These are phyloP conservation scores for Tympanuchus pallidicinctus DNA, from an alignment of 2,113 vertebrate genomes.

Conservation along the genomic window DNA sequence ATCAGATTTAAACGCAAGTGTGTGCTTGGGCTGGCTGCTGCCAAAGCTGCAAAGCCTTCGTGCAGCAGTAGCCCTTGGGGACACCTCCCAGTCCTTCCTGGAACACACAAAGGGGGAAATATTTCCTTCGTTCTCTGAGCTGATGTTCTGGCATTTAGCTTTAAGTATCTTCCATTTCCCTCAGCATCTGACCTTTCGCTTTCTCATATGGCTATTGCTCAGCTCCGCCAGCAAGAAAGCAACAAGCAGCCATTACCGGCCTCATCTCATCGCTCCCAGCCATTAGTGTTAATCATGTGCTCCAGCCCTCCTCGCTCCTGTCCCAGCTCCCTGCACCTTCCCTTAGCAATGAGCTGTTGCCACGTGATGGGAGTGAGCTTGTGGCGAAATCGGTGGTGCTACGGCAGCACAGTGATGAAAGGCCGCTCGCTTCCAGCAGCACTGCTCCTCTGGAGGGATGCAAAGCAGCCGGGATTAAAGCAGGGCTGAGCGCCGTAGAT, in stretches of 20 bases:
- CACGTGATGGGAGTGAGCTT: fast-evolving
- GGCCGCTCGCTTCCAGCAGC: not conserved
- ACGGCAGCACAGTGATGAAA: not conserved
- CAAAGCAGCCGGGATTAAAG: not conserved
- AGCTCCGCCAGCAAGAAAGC: not conserved
- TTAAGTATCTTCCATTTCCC: slow-evolving; percentile 49
- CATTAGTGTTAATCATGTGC: not conserved
- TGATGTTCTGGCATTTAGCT: slow-evolving; percentile 72
- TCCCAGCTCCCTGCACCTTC: not conserved
- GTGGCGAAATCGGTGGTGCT: not conserved
- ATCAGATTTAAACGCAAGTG: fast-evolving
- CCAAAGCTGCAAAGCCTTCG: not conserved
- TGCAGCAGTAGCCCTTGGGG: fast-evolving
- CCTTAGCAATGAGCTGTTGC: fast-evolving
- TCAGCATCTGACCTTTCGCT: slow-evolving; percentile 56
- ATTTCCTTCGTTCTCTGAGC: slow-evolving; percentile 40
- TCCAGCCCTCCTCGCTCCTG: not conserved
- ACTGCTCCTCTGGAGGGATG: not conserved
- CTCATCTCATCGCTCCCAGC: not conserved
- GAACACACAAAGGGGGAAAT: not conserved
- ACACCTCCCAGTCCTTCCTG: not conserved
- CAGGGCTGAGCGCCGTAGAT: not conserved
- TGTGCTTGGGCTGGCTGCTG: not conserved
- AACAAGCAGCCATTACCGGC: not conserved
- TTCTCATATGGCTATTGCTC: slow-evolving; percentile 2